phyloP scores from a whole-genome alignment of 1,140 invertebrate species.

The Heliconius eleuchia region DNA sequence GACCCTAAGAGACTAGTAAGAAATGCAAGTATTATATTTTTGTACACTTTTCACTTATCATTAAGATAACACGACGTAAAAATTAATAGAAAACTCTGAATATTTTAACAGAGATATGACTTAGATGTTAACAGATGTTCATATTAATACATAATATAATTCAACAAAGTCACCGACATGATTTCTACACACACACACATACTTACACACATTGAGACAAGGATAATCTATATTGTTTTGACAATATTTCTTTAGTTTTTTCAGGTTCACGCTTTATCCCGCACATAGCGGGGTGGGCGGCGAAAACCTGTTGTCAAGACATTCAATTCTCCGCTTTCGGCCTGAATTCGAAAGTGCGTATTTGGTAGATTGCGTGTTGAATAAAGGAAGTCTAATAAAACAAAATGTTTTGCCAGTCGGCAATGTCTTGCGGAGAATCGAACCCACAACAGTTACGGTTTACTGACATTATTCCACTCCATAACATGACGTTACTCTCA shows the following conservation, averaged over 20 bases:
- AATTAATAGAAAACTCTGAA: constrained; percentile 69
- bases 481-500: no score
- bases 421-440: no score
- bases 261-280: no score
- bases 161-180: constrained; percentile 45
- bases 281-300: no score
- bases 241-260: background rate
- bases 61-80: constrained; percentile 77
- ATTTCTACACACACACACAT: constrained; percentile 28
- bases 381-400: no score
- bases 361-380: no score
- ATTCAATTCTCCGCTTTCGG: no score
- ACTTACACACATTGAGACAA: constrained; percentile 31
- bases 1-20: constrained; percentile 78
- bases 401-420: no score
- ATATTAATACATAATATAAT: constrained; percentile 30
- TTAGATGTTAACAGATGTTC: constrained; percentile 61
- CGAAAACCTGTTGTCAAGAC: no score
- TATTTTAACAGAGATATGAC: constrained; percentile 75
- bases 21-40: constrained; percentile 78
- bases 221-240: constrained; percentile 36
- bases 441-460: no score
- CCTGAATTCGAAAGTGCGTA: no score
- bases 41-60: constrained; percentile 77
- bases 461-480: no score